phyloP scores from a whole-genome alignment of 1,140 invertebrate genomes.

The Bombus balteatus region DNA sequence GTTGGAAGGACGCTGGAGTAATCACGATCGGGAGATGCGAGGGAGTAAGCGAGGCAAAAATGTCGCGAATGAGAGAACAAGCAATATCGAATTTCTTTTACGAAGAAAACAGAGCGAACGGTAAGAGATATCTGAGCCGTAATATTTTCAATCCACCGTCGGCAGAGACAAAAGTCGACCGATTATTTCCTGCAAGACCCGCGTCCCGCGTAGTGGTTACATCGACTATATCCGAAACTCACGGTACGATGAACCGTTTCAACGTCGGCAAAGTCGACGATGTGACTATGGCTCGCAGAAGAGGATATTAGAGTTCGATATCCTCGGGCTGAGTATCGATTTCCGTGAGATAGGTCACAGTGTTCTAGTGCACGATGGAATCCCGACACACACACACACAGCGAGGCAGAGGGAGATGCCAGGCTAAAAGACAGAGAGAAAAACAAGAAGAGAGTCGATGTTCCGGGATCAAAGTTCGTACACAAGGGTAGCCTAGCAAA shows the following conservation, averaged over 20 bases:
- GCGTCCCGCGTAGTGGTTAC: constrained; percentile 22
- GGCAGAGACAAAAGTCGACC: constrained; percentile 29
- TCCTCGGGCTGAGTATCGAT: constrained; percentile 66
- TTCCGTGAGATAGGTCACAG: constrained; percentile 65
- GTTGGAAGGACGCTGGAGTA: not conserved
- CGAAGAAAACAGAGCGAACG: constrained; percentile 10
- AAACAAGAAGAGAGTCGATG: constrained; percentile 31
- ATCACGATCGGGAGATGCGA: constrained; percentile 2
- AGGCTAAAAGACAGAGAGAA: too few species aligned
- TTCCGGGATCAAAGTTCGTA: constrained; percentile 53
- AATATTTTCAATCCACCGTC: constrained; percentile 43
- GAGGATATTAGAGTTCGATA: constrained; percentile 68
- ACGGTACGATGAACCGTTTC: constrained; percentile 53
- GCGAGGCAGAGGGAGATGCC: not conserved
- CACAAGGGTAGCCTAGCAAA: constrained; percentile 38
- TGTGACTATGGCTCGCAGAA: constrained; percentile 55
- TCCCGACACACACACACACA: constrained; percentile 28
- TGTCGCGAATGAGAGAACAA: not conserved
- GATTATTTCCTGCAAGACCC: constrained; percentile 51
- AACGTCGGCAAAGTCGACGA: constrained; percentile 42
- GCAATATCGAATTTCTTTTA: constrained; percentile 22
- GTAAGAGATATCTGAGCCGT: constrained; percentile 11
- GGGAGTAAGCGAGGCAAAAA: not conserved
- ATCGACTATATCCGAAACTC: constrained; percentile 51
- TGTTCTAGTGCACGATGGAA: constrained; percentile 43